A percentile compares a stretch with the other conserved stretches of the same genome.
These are phyloP conservation scores for Aleiodes alternator DNA, from an alignment of 2,888 invertebrate species.

Conservation along the genomic window DNA sequence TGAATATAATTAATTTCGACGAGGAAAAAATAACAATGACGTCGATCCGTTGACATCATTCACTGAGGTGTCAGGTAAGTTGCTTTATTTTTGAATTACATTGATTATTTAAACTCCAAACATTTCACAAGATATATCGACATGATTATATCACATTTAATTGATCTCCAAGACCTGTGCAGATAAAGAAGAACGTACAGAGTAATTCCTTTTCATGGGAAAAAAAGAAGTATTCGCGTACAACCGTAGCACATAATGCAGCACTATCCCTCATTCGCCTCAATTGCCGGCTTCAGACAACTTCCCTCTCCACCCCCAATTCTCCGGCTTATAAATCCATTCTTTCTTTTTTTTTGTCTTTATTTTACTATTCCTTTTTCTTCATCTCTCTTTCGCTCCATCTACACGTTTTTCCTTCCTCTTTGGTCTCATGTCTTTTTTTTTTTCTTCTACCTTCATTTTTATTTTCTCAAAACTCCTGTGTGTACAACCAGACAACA, in stretches of 20 bases:
- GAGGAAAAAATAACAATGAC: slow-evolving; percentile 32
- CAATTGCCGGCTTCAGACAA: slow-evolving; percentile 48
- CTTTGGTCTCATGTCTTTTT: not conserved
- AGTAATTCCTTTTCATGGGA: slow-evolving; percentile 28
- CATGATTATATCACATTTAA: slow-evolving; percentile 41
- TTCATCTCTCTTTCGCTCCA: slow-evolving; percentile 9
- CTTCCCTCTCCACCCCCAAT: slow-evolving; percentile 43
- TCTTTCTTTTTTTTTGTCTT: slow-evolving; percentile 39
- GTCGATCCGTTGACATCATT: slow-evolving; percentile 38
- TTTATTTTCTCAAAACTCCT: slow-evolving; percentile 21
- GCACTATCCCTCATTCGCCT: slow-evolving; percentile 49
- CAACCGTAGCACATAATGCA: slow-evolving; percentile 31
- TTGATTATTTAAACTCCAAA: not conserved
- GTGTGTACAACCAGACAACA: not conserved
- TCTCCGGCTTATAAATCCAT: slow-evolving; percentile 44
- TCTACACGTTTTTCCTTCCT: not conserved
- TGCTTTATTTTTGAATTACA: slow-evolving; percentile 1
- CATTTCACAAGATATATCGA: slow-evolving; percentile 36
- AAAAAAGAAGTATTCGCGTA: slow-evolving; percentile 23
- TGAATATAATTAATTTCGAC: not conserved
- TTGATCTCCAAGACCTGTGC: slow-evolving; percentile 37
- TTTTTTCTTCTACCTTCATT: slow-evolving; percentile 5
- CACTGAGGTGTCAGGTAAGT: slow-evolving; percentile 40
- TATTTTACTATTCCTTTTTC: slow-evolving; percentile 35
- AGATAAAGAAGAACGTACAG: slow-evolving; percentile 21